These are phyloP conservation scores for Paralvinella palmiformis DNA, from an alignment of 1,140 invertebrate genomes.

Conservation along the genomic window DNA sequence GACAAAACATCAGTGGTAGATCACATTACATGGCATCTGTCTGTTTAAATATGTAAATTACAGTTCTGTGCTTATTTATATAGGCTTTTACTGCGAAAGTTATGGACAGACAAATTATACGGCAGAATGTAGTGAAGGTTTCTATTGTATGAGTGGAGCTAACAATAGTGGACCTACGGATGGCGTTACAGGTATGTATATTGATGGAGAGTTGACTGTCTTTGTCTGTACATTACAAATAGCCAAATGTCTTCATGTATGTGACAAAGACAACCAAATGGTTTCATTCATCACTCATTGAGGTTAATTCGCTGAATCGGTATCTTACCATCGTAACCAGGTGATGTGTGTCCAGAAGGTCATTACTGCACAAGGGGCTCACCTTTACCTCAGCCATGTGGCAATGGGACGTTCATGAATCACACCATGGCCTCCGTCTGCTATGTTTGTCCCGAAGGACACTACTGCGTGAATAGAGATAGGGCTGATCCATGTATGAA, in stretches of 20 bases:
- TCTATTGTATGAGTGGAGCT: conserved; percentile 35
- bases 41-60: no score
- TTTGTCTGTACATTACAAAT: no score
- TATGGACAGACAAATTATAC: conserved; percentile 35
- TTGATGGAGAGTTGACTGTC: neutral
- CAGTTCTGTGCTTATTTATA: neutral
- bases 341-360: conserved; percentile 33
- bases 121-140: conserved; percentile 34
- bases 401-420: conserved; percentile 38
- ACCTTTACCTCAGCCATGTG: conserved; percentile 24
- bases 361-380: conserved; percentile 38
- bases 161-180: conserved; percentile 37
- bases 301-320: no score
- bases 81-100: conserved; percentile 30
- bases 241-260: no score
- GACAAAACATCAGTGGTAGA: no score
- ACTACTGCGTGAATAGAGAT: conserved; percentile 44
- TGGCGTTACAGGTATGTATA: conserved; percentile 32
- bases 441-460: conserved; percentile 41
- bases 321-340: no score
- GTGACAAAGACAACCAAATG: no score
- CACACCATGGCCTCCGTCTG: conserved; percentile 26
- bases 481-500: conserved; percentile 37
- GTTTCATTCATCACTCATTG: no score
- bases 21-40: no score